phyloP scores from a whole-genome alignment of 2,113 vertebrate species.

The Pachypanchax playfairii region DNA sequence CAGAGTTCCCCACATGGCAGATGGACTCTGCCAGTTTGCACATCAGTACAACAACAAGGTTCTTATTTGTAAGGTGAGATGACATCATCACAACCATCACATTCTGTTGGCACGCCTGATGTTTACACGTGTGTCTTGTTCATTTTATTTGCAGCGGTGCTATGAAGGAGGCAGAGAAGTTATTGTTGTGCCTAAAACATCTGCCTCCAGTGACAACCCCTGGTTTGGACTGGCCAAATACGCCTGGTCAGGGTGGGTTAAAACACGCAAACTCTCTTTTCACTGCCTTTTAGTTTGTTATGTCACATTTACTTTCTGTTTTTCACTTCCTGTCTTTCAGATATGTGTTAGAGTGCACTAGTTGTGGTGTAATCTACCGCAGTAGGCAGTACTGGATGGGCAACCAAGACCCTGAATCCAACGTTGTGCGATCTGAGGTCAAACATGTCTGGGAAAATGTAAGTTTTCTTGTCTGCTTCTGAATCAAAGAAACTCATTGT shows the following conservation, averaged over 20 bases:
- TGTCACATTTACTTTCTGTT: neutral
- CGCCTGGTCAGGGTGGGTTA: constrained; percentile 84
- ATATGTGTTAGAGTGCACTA: constrained; percentile 83
- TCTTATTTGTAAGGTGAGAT: constrained; percentile 82
- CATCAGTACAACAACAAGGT: constrained; percentile 87
- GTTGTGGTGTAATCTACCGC: constrained; percentile 85
- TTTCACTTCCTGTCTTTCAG: constrained; percentile 50
- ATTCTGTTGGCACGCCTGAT: neutral
- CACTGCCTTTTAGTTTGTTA: neutral
- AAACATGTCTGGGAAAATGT: constrained; percentile 86
- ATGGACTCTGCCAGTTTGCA: constrained; percentile 81
- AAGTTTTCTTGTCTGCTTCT: constrained; percentile 30
- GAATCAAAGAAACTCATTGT: too few species aligned
- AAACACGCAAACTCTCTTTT: neutral
- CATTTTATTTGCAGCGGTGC: constrained; percentile 69
- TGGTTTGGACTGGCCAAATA: constrained; percentile 85
- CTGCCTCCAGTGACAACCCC: constrained; percentile 79
- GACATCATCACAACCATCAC: neutral
- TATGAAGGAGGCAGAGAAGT: constrained; percentile 83
- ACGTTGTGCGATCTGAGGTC: constrained; percentile 81
- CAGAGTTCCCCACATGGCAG: constrained; percentile 78
- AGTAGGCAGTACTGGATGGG: constrained; percentile 86
- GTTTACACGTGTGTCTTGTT: neutral
- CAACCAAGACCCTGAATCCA: constrained; percentile 83
- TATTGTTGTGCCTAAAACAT: constrained; percentile 82